Evolutionary conservation across 1,140 invertebrate species (phyloP), one percentile per base, ranked within the genome.

Genomic region (Heliconius congener): DNA sequence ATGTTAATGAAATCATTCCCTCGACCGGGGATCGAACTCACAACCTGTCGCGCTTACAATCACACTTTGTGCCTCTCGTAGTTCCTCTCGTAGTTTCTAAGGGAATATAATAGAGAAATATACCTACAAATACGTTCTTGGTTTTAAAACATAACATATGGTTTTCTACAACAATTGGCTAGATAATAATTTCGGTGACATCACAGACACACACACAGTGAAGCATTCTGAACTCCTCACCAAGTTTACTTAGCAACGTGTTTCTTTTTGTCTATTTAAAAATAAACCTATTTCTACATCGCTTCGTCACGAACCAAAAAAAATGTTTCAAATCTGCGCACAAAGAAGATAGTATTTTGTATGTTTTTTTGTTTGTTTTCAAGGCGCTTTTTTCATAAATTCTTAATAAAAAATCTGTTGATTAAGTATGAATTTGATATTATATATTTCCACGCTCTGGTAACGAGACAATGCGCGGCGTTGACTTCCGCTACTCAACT

Each of bases 121-220:
- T 37, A 37, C 34, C 34, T 37, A 37, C 34, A 37, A 37, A 37
- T 37, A 37, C 34, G 34, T 37, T 37, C 34, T 46, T 46, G 42
- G 42, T 46, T 46, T 46, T 46, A 46, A 46, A 16, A 46, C 0
- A 46, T 37, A 37, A 37, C 34, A 37, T 37, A 46, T 3, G 42
- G 42, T 46, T 46, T 3, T 46, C 42, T 46, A 46, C 4, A 16
- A 46, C 42, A 46, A 16, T 16, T 57, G 55, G 9, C 18, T 0
- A 52, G 50, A 52, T 52, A 83, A 88, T 84, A 84, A 87, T 87
- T 89, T 87, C 71, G 77, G 79, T 75, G 42, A 85, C 86, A 83
- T 88, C 86, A 87, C 81, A 27, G 57, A 76, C 23, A 23, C 23
- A 23, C 23, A 23, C 23, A 23, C 23, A 23, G 57, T 77, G 76